A percentile compares a stretch with the other conserved stretches of the same genome.
Conservation (phyloP, 2,113 vertebrate species). For the Pteropus alecto region DNA sequence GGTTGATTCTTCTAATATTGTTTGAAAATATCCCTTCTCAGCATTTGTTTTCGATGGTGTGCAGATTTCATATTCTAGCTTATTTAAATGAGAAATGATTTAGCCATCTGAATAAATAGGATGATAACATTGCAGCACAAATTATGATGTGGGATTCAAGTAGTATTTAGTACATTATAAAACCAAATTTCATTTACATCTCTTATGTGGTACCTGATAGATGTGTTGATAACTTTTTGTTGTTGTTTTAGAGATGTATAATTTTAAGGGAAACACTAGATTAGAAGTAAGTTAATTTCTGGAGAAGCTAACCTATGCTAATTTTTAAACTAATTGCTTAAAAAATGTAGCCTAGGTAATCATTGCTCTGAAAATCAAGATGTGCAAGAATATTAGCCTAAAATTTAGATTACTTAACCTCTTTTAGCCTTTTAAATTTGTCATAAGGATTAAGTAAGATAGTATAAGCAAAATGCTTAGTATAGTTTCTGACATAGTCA, state of each 20-base stretch:
- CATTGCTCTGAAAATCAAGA: background rate
- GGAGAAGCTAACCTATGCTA: background rate
- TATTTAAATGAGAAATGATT: slow-evolving; percentile 8
- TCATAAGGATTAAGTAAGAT: background rate
- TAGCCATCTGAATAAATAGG: background rate
- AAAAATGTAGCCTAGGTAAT: background rate
- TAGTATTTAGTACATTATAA: background rate
- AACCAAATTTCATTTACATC: background rate
- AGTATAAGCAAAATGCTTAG: background rate
- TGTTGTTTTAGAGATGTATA: background rate
- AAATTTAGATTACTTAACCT: slow-evolving; percentile 8
- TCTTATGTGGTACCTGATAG: background rate
- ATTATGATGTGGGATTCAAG: background rate
- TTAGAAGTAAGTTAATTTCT: slow-evolving; percentile 1
- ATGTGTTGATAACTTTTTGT: background rate
- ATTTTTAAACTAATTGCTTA: slow-evolving; percentile 20
- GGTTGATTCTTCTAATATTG: background rate
- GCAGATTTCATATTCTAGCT: slow-evolving; percentile 3
- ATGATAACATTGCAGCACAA: background rate
- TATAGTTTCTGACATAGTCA: background rate
- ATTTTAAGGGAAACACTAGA: background rate
- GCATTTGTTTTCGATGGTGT: slow-evolving; percentile 1
- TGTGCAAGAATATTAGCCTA: background rate
- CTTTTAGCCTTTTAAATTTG: slow-evolving; percentile 22
- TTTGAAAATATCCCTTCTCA: background rate